Base-by-base conservation (phyloP, 1,140 invertebrate species). In the Holcopasites calliopsidis region DNA sequence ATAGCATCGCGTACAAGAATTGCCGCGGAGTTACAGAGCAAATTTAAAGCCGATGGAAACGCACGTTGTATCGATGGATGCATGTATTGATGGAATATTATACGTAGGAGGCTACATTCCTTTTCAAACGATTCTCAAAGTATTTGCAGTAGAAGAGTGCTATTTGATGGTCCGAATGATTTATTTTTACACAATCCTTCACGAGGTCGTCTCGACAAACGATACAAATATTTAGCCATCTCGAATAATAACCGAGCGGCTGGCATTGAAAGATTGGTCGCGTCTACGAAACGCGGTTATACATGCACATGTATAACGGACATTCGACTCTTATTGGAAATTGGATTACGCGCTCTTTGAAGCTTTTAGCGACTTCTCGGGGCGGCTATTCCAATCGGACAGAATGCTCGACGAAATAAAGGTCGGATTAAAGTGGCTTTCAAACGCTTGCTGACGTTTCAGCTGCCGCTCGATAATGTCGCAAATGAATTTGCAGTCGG, bases 401-500 rank as follows among this genome's bases (percentile, higher is more conserved):
- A 10, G 18, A 42, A 54, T 50, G 65, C 18, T 21, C 50, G 21
- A 33, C 26, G 65, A 55, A 40, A 68, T 68, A 68, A 68, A 68
- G 64, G 23, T 52, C 49, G 50, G 44, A 54, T 54, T 68, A 68
- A 54, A 68, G 64, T 68, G 49, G 64, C 64, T 66, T 68, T 68
- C 40, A 68, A 38, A 68, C 11, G 33, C 35, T 21, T 23, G 33
- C 33, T 54, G 64, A 54, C 64, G 31, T 68, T 68, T 68, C 33
- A 21, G 35, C 26, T 5, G 18, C n/a, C 10, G 26, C 8, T 69
- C 50, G 35, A 69, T 69, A 69, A 33, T 31, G 50, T 69, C 50
- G 35, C 65, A 26, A 42, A 21, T 54, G 52, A 40, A 54, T 64
- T 47, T 64, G 11, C 28, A 21, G 28, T 8, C 3, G 5, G 8